A percentile compares a stretch with the other conserved stretches of the same genome.
These are phyloP conservation scores for Aphelenchoides fujianensis DNA, from an alignment of 1,140 invertebrate species.

Conservation along the genomic window DNA sequence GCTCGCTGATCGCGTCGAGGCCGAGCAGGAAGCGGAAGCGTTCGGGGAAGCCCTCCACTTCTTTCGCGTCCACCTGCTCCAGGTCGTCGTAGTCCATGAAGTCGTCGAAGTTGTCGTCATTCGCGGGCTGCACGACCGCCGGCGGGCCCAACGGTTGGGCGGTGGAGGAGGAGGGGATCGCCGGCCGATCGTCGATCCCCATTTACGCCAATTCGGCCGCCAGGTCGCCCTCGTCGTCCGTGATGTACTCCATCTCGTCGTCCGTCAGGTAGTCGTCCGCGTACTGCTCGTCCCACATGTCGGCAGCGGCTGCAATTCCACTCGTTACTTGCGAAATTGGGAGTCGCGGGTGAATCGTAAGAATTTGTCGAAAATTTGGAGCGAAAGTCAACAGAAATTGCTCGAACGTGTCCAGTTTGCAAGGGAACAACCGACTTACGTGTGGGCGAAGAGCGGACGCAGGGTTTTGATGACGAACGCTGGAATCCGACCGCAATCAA, in stretches of 20 bases:
- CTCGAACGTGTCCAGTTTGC: too few relatives aligned
- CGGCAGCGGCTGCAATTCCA: neutral
- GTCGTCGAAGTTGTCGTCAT: neutral
- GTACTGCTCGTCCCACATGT: neutral
- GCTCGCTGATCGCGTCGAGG: neutral
- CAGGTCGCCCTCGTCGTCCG: neutral
- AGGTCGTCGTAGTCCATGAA: constrained; percentile 1
- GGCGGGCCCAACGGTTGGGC: neutral
- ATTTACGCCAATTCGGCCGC: neutral
- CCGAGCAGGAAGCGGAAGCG: neutral
- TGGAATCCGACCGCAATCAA: too few relatives aligned
- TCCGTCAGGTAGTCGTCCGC: neutral
- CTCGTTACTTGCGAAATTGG: too few relatives aligned
- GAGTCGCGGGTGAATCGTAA: too few relatives aligned
- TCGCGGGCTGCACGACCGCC: neutral
- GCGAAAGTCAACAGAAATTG: too few relatives aligned
- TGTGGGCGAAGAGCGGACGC: too few relatives aligned
- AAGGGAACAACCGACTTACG: too few relatives aligned
- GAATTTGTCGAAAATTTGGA: too few relatives aligned
- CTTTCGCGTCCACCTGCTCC: neutral
- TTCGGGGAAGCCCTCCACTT: constrained; percentile 4
- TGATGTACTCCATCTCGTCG: neutral
- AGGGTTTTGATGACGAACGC: too few relatives aligned
- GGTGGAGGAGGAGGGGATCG: too few relatives aligned
- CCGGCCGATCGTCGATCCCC: neutral